Evolutionary conservation across 2,797 vertebrate genomes (phyloP).

Genomic region (Hephaestus fuliginosus): DNA sequence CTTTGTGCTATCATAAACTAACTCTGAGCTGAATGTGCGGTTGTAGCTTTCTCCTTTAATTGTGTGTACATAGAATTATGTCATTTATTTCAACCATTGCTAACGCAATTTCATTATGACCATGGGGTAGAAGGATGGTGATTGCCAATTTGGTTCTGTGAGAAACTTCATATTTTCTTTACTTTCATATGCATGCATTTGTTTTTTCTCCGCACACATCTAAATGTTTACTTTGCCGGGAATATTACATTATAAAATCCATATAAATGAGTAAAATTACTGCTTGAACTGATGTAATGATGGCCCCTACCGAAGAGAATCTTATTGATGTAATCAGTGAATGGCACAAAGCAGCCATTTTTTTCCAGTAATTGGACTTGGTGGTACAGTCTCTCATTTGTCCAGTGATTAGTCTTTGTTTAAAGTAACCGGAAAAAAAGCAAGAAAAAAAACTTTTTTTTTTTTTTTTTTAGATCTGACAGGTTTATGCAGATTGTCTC

Average conservation of each 20-base stretch:
- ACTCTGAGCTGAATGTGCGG: conserved; percentile 83
- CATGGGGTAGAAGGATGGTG: conserved; percentile 81
- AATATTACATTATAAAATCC: conserved; percentile 85
- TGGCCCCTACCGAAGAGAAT: conserved; percentile 73
- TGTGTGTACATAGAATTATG: conserved; percentile 86
- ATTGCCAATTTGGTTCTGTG: conserved; percentile 86
- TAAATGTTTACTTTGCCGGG: conserved; percentile 81
- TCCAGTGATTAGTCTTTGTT: conserved; percentile 73
- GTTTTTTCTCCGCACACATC: conserved; percentile 64
- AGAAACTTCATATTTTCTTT: conserved; percentile 85
- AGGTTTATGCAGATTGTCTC: conserved; percentile 40
- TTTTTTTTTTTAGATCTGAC: conserved; percentile 38
- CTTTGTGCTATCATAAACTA: conserved; percentile 85
- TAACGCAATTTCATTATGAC: conserved; percentile 85
- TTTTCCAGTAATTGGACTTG: conserved; percentile 77
- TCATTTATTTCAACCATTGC: conserved; percentile 87
- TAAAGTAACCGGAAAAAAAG: conserved; percentile 43
- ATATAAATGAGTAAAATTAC: conserved; percentile 81
- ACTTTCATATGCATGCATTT: conserved; percentile 84
- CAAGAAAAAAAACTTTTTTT: neutral
- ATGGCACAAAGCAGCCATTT: conserved; percentile 75
- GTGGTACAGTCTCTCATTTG: conserved; percentile 63
- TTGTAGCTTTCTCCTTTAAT: conserved; percentile 86
- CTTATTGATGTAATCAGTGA: conserved; percentile 82
- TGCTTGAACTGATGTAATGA: conserved; percentile 78